These are phyloP conservation scores for Syrphus vitripennis DNA, from an alignment of 2,888 invertebrate species.

Conservation along the genomic window DNA sequence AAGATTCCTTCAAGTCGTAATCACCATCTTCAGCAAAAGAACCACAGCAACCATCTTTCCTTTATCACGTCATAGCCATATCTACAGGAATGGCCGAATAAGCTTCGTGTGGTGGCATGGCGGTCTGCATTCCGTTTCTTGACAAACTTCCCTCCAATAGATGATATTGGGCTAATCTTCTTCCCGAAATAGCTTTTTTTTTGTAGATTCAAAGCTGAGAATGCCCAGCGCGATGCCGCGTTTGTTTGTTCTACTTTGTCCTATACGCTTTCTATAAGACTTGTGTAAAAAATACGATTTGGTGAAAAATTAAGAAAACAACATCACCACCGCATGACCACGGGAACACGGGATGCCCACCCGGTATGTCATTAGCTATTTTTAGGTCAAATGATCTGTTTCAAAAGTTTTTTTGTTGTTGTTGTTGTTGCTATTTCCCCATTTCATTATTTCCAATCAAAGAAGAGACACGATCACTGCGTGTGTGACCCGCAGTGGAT, in stretches of 20 bases:
- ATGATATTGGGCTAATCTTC: slow-evolving; percentile 55
- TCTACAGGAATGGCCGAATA: slow-evolving; percentile 2
- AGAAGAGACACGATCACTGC: slow-evolving; percentile 38
- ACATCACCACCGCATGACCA: slow-evolving; percentile 28
- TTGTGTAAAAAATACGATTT: neutral
- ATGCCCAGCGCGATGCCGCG: slow-evolving; percentile 2
- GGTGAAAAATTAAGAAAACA: slow-evolving; percentile 53
- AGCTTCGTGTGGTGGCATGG: neutral
- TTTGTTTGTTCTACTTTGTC: slow-evolving; percentile 46
- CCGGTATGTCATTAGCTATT: slow-evolving; percentile 70
- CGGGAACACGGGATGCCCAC: slow-evolving; percentile 31
- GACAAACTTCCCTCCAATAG: slow-evolving; percentile 63
- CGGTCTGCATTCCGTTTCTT: slow-evolving; percentile 37
- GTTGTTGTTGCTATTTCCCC: too few species aligned
- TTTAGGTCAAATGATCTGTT: slow-evolving; percentile 64
- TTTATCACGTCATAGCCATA: neutral
- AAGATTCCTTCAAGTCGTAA: slow-evolving; percentile 21
- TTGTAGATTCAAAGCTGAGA: neutral
- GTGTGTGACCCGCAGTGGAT: slow-evolving; percentile 62
- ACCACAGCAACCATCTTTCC: neutral
- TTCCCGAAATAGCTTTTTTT: neutral
- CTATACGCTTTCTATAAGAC: neutral
- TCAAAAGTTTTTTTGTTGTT: neutral
- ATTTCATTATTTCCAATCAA: neutral
- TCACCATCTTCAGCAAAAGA: neutral